Evolutionary conservation across 2,888 invertebrate genomes (phyloP).

Genomic region (Anoplius nigerrimus): DNA sequence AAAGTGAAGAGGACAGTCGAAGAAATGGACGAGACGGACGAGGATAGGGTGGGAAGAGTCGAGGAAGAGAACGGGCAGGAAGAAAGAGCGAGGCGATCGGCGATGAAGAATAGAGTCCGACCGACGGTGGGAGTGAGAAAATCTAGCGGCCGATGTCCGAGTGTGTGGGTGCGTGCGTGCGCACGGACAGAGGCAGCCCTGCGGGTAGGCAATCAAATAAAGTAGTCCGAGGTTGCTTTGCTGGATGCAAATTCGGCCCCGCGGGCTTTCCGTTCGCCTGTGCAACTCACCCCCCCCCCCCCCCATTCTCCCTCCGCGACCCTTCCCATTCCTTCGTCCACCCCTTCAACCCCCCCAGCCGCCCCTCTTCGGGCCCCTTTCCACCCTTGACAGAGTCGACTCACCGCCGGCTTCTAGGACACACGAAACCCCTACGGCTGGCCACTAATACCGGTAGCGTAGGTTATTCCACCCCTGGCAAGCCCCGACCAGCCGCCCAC

Average conservation of each 20-base stretch:
- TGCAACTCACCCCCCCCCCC: conserved; percentile 10
- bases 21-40: neutral
- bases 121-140: conserved; percentile 16
- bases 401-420: conserved; percentile 42
- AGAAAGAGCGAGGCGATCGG: neutral
- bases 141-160: conserved; percentile 18
- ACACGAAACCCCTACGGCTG: conserved; percentile 43
- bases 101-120: conserved; percentile 20
- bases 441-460: conserved; percentile 28
- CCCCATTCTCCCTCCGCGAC: conserved; percentile 19
- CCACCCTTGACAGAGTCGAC: conserved; percentile 6
- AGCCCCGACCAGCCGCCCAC: conserved; percentile 29
- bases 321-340: neutral
- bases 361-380: neutral
- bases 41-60: neutral
- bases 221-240: conserved; percentile 69
- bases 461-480: conserved; percentile 16
- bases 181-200: conserved; percentile 50
- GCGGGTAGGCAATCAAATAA: conserved; percentile 70
- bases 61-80: neutral
- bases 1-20: neutral
- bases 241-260: conserved; percentile 67
- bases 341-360: neutral
- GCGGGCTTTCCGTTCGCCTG: conserved; percentile 55
- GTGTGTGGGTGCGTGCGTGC: conserved; percentile 35